Evolutionary conservation across 2,113 vertebrate species (phyloP), one percentile per base, ranked within the genome.

Genomic region (Ranitomeya imitator): DNA sequence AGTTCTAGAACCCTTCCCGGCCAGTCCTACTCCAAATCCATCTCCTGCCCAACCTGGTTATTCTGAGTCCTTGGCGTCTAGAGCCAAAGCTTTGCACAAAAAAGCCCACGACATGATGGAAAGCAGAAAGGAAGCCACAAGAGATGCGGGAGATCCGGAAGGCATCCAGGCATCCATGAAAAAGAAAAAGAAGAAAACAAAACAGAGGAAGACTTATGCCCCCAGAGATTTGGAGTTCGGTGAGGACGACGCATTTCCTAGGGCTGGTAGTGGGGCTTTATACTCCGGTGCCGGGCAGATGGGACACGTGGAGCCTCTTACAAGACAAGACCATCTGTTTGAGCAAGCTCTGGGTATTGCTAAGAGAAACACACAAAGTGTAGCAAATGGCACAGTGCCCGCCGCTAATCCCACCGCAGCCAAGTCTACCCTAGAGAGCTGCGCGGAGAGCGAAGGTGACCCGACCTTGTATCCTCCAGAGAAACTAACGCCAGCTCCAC

Each of bases 161-260:
- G 83, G 91, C 0, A 76, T 90, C 12, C 89, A 93, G 11, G 85
- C 89, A 7, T 0, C 86, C 0, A 79, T 60, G 84, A 96, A 93
- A 92, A 96, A 93, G 21, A 96, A 95, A 90, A 96, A 95, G 13
- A 96, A 95, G 92, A 96, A 95, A 83, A 89, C 93, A 0, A 96
- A 94, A 12, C 95, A 92, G 0, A 95, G 91, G 91, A 93, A 92
- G 16, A 90, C n/a, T 59, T 91, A 91, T 80, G 91, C 91, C 57
- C 90, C 93, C 0, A 92, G 88, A 51, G 19, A 82, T 0, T 12
- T 19, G 12, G 94, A 92, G 60, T 14, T 84, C 21, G 84, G 4
- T 92, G 94, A 93, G 8, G 91, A 92, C 3, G 91, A 89, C 0
- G 13, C 13, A 15, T 83, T 84, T n/a, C 8, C 45, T 45, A 52